Conservation (phyloP, 2,888 invertebrate species). For the Rotaria sp. region DNA sequence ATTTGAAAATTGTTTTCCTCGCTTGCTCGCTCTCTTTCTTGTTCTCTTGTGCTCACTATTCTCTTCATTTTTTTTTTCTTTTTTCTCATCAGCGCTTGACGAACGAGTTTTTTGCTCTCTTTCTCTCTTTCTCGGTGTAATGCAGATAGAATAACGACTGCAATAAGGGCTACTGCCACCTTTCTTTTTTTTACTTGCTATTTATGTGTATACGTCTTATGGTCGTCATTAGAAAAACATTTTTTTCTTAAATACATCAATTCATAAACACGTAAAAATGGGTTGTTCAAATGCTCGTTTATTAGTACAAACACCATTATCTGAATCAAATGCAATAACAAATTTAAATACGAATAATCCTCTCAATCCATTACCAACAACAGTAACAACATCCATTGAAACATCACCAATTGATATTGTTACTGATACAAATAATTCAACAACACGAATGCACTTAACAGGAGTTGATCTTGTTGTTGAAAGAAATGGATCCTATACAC, state of each 20-base stretch:
- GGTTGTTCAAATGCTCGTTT: constrained; percentile 29
- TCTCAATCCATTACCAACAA: neutral
- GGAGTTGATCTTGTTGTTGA: constrained; percentile 29
- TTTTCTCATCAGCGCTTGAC: neutral
- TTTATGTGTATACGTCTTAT: neutral
- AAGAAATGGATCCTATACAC: constrained; percentile 27
- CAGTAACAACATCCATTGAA: neutral
- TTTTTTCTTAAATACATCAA: neutral
- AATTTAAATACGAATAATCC: neutral
- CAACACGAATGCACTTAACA: neutral
- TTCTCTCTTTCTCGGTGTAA: neutral
- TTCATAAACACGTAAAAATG: neutral
- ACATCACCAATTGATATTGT: neutral
- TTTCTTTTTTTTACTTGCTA: neutral
- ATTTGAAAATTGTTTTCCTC: constrained; percentile 19
- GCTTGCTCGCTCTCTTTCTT: neutral
- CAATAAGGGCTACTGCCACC: neutral
- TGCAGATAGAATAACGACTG: neutral
- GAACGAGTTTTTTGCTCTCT: constrained; percentile 8
- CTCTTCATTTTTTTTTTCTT: neutral
- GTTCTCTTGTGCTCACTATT: neutral
- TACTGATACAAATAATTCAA: neutral
- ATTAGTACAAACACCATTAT: constrained; percentile 5
- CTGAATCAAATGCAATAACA: neutral
- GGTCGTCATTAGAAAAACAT: neutral